Evolutionary conservation across 2,888 invertebrate species (phyloP), one percentile per base, ranked within the genome.

Genomic region (Pollenia amentaria): DNA sequence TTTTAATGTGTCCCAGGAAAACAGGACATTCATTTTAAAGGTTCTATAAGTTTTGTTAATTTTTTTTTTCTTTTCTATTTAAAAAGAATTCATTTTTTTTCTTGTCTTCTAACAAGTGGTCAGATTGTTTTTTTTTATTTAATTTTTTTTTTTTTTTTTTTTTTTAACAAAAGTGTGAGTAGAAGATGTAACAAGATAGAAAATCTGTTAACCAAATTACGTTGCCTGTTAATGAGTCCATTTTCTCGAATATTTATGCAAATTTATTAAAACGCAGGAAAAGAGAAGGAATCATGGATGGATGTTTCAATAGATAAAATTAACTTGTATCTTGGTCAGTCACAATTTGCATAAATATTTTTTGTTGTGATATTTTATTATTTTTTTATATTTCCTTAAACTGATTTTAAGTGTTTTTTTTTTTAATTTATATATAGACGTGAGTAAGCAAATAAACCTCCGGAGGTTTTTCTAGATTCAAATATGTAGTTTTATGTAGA

Each of bases 161-260:
- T 29, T 6, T 29, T 29, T 0, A 29, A 29, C 7, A 14, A 8
- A 38, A 6, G 0, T 1, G 14, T 46, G n/a, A 78, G 55, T 42
- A 55, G 40, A 64, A 18, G 21, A 29, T 9, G 11, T 18, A 51
- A 67, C 38, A 53, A 40, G 70, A 73, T 67, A 75, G 29, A 38
- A 79, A 84, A 84, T 81, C 84, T 84, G 77, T 84, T 69, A 77
- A 81, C 60, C 80, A 84, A 87, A 87, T 87, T 87, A 73, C 77
- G 67, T 79, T 87, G 67, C 73, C 21, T 80, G 80, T 73, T 84
- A 87, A 84, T 77, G 87, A 81, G 73, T 62, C 55, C 53, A 73
- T 84, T 84, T 84, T 55, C 77, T 69, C 40, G 62, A 65, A 62
- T 76, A 80, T 82, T 82, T 82, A 82, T 82, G 82, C 70, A 62